Base-by-base conservation (phyloP, 2,113 vertebrate species). In the Phyllopteryx taeniolatus region DNA sequence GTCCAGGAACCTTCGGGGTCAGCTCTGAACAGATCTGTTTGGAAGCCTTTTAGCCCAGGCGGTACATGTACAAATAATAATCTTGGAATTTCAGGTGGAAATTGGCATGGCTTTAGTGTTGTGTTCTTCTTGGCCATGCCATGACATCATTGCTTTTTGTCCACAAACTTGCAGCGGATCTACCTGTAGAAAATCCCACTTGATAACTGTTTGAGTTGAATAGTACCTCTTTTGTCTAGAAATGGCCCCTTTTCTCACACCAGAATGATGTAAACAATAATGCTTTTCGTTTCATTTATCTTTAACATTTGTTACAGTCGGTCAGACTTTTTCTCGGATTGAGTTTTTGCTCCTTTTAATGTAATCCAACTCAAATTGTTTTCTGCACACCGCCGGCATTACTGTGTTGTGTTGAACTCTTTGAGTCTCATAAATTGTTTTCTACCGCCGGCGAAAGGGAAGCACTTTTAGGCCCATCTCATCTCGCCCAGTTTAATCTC, bases 401-500 rank as follows among this genome's bases (percentile, higher is more conserved):
- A 46, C n/a, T 31, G 43, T 27, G 44, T 70, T 27, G 31, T 20
- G 33, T 44, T 31, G 62, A 82, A 70, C 66, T 72, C 47, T n/a
- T 65, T 35, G 63, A 67, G 66, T 77, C 62, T 79, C 51, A 46
- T 20, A 51, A 74, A 86, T 75, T 68, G 22, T 74, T 77, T 85
- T 74, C 57, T 76, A 62, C 54, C 47, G 70, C 42, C 57, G 42
- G 12, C 47, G 46, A 67, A 31, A 20, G 33, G 57, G 59, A 73
- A 61, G 43, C 8, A 8, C 53, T 44, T 74, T 71, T 33, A 51
- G 56, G 49, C n/a, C 47, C 20, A 51, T 85, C 81, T 85, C 49
- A 73, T 17, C 60, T 47, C 43, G 64, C 73, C 10, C 39, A 35
- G 49, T 57, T 68, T 78, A 72, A 71, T 85, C 72, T 79, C 60